Evolutionary conservation across 2,797 vertebrate genomes (phyloP), one percentile per base, ranked within the genome.

Genomic region (Oreochromis mossambicus): DNA sequence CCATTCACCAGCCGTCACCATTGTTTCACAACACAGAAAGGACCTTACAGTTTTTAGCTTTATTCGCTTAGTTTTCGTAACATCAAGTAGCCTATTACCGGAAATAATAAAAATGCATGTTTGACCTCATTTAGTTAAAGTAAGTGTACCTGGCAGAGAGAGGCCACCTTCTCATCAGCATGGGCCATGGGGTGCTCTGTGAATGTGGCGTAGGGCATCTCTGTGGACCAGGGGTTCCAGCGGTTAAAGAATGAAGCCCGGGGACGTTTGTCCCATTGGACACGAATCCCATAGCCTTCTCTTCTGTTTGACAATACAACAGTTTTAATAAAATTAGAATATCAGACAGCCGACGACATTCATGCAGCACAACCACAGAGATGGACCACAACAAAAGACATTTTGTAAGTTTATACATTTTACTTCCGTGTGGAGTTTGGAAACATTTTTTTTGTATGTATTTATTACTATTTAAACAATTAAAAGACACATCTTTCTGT

Each of bases 161-260:
- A 97, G 0, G 97, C 96, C 1, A 98, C 97, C 93, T 98, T 99
- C 93, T 99, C 98, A 0, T 99, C 98, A 0, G 97, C 97, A 0
- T 93, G 97, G 1, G 98, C 97, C 98, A 99, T 99, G 0, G 97
- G 97, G 55, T 99, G 98, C 82, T 99, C 96, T 0, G 96, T 97
- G 94, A 99, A 99, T 56, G 98, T 99, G 90, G 96, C 73, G 0
- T 98, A 99, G 3, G 98, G 98, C 95, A 99, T 95, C 8, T 97
- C 98, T 46, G 97, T 98, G 88, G 98, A 98, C 98, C 98, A 99
- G 0, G 98, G 98, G 91, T 99, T 99, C 98, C 98, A 99, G 34
- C 98, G 96, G 91, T 97, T 97, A 1, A 99, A 43, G 94, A 99
- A 99, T 3, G 98, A 98, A 12, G 98, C 96, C 0, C 96, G 96